A percentile compares a stretch with the other conserved stretches of the same genome.
phyloP scores from a whole-genome alignment of 1,140 invertebrate genomes.

The Bombus ignitus region DNA sequence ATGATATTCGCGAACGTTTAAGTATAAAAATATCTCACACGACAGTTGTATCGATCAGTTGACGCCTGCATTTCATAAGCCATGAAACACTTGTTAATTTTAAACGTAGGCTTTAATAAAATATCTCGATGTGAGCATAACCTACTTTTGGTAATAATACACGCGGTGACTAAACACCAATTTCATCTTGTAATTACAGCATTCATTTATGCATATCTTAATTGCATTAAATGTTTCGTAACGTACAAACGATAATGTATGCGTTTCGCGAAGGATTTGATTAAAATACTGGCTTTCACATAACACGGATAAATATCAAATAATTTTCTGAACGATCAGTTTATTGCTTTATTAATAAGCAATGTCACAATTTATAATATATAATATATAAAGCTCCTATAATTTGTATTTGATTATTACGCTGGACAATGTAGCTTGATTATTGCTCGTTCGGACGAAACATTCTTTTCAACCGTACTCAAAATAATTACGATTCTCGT shows the following conservation, averaged over 20 bases:
- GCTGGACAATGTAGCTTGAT: neutral
- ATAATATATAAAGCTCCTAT: neutral
- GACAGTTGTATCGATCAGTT: too few relatives aligned
- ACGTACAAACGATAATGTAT: neutral
- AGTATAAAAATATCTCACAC: too few relatives aligned
- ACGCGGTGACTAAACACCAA: too few relatives aligned
- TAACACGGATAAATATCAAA: neutral
- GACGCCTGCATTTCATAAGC: too few relatives aligned
- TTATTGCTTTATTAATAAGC: slow-evolving; percentile 33
- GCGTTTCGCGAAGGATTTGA: neutral
- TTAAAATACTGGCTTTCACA: neutral
- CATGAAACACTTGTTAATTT: too few relatives aligned
- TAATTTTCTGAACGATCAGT: slow-evolving; percentile 4
- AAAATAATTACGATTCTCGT: neutral
- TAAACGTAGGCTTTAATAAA: too few relatives aligned
- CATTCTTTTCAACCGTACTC: neutral
- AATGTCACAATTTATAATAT: slow-evolving; percentile 6
- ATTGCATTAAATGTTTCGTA: too few relatives aligned
- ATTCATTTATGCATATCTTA: too few relatives aligned
- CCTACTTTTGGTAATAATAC: too few relatives aligned
- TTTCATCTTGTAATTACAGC: too few relatives aligned
- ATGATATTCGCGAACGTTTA: neutral
- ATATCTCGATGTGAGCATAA: too few relatives aligned
- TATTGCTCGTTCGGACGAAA: neutral
- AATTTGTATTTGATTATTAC: slow-evolving; percentile 11